Base-by-base conservation (phyloP, 2,113 vertebrate genomes). In the Spermophilus dauricus region DNA sequence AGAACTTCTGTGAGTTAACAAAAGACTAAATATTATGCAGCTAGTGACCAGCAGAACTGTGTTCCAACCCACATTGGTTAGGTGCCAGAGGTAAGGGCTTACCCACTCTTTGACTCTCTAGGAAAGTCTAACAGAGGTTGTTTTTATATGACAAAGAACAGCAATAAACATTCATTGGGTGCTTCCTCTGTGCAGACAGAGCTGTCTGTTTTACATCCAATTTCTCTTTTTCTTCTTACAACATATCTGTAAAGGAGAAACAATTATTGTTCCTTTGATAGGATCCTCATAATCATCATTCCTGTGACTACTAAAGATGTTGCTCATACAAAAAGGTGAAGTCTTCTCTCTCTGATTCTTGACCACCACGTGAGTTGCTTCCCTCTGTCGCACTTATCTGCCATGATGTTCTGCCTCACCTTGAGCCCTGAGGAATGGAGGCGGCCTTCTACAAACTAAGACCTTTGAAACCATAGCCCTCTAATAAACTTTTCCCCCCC, bases 171-270 rank as follows among this genome's bases (percentile, higher is more conserved):
- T 82, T 89, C 86, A 78, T 24, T 32, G 58, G 85, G 45, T 34
- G 75, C n/a, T 90, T 84, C 42, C 81, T 87, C 48, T 85, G 8
- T 48, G 53, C 4, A 89, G 51, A 89, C 34, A 61, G 28, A 51
- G 4, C 22, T 48, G 0, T 78, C 13, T 81, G 73, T 76, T 91
- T 91, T 72, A 72, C 26, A 53, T 26, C 20, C 18, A 53, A 30
- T 85, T 91, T 93, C 76, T 92, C 30, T 45, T 83, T 76, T 89
- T 26, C 24, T 93, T 13, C 24, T 87, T 84, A 81, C 20, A 86
- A 58, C 18, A 88, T 63, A 22, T 30, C 24, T 75, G 13, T 48
- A 84, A 89, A 92, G 39, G 30, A 86, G 17, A 9, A 53, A 65
- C 10, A 69, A 12, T 63, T 42, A 32, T 53, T 30, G 65, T 9